A percentile compares a stretch with the other conserved stretches of the same genome.
phyloP scores from a whole-genome alignment of 2,888 invertebrate species.

The Yponomeuta sedellus region DNA sequence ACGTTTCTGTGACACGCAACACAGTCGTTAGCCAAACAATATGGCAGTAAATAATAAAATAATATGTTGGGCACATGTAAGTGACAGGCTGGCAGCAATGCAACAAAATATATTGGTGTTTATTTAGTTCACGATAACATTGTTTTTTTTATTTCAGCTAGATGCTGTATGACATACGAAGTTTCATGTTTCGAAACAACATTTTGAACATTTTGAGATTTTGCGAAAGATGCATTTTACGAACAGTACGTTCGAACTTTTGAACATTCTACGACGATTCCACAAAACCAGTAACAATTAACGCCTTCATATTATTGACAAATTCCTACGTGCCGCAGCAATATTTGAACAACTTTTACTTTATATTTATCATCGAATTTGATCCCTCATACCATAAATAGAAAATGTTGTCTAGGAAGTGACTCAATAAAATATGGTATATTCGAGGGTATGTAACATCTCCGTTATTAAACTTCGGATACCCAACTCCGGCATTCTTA shows the following conservation, averaged over 20 bases:
- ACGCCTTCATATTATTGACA: background rate
- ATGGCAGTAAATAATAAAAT: conserved; percentile 31
- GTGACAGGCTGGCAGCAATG: conserved; percentile 15
- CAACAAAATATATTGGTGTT: conserved; percentile 15
- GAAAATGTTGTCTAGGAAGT: background rate
- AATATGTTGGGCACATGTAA: conserved; percentile 28
- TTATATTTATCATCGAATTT: background rate
- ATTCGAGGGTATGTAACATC: conserved; percentile 6
- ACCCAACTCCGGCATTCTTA: background rate
- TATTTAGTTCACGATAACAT: background rate
- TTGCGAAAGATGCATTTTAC: too few relatives aligned
- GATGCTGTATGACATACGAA: too few relatives aligned
- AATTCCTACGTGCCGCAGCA: background rate
- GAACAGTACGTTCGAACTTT: too few relatives aligned
- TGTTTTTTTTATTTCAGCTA: background rate
- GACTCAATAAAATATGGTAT: conserved; percentile 11
- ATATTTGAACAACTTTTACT: background rate
- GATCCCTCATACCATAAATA: conserved; percentile 9
- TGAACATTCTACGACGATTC: too few relatives aligned
- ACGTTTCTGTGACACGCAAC: conserved; percentile 39
- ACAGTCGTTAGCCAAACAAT: conserved; percentile 41
- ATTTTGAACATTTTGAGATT: too few relatives aligned
- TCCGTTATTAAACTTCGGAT: conserved; percentile 9
- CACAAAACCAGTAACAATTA: background rate
- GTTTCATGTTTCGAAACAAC: background rate